A percentile compares a stretch with the other conserved stretches of the same genome.
phyloP scores from a whole-genome alignment of 2,888 invertebrate species.

The Quadroppia sp. region DNA sequence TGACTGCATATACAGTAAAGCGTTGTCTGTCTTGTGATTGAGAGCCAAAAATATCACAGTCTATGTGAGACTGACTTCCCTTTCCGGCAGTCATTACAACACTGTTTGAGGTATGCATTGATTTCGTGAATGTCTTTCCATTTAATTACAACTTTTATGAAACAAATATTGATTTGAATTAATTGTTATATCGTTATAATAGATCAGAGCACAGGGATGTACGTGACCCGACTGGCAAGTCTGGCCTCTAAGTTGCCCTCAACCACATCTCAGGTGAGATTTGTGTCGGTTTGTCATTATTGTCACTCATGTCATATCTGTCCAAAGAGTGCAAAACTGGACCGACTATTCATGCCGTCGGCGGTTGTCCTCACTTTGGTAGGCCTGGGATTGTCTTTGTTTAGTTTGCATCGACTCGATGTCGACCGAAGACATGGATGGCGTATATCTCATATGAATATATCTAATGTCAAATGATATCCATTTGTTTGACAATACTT shows the following conservation, averaged over 20 bases:
- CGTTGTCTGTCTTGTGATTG: no score
- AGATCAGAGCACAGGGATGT: neutral
- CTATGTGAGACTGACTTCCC: no score
- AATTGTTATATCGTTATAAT: neutral
- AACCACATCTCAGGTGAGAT: neutral
- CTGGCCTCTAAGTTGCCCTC: conserved; percentile 29
- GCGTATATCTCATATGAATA: neutral
- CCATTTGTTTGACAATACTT: neutral
- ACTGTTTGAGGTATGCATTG: no score
- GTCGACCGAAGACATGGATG: conserved; percentile 9
- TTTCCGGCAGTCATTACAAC: no score
- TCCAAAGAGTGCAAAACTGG: conserved; percentile 1
- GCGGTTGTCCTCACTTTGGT: conserved; percentile 38
- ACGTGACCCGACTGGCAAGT: conserved; percentile 19
- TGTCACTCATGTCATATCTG: neutral
- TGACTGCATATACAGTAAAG: no score
- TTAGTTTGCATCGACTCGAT: conserved; percentile 39
- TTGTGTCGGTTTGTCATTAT: neutral
- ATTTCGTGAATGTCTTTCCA: neutral
- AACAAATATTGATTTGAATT: neutral
- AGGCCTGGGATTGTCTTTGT: conserved; percentile 39
- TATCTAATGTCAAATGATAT: neutral
- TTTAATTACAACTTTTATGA: neutral
- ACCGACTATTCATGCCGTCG: conserved; percentile 41
- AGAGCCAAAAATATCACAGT: no score